These are phyloP conservation scores for Horisme vitalbata DNA, from an alignment of 2,888 invertebrate genomes.

Conservation along the genomic window DNA sequence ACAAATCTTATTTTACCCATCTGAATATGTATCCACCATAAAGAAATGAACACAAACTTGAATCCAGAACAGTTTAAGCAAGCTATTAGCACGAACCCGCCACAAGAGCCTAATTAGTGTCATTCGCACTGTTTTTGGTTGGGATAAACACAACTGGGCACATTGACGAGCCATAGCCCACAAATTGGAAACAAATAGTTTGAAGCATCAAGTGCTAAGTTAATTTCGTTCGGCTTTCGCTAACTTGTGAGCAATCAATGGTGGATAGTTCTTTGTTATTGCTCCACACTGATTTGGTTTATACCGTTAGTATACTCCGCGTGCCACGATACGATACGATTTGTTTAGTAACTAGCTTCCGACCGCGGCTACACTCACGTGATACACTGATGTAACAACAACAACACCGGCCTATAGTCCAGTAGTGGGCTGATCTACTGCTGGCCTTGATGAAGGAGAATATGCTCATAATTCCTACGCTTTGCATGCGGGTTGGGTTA, in stretches of 20 bases:
- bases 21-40: slow-evolving; percentile 28
- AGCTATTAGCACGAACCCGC: slow-evolving; percentile 68
- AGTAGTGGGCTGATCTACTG: too few relatives aligned
- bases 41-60: slow-evolving; percentile 40
- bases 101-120: slow-evolving; percentile 76
- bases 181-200: slow-evolving; percentile 79
- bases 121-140: slow-evolving; percentile 80
- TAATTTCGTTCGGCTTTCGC: slow-evolving; percentile 79
- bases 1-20: too few relatives aligned
- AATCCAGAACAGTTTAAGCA: slow-evolving; percentile 67
- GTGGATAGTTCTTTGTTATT: slow-evolving; percentile 55
- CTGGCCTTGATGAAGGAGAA: too few relatives aligned
- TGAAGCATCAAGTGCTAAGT: slow-evolving; percentile 72
- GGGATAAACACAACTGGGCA: slow-evolving; percentile 76
- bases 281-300: slow-evolving; percentile 53
- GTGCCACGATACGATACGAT: too few relatives aligned
- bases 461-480: too few relatives aligned
- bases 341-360: too few relatives aligned
- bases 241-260: slow-evolving; percentile 74
- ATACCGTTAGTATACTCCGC: slow-evolving; percentile 60
- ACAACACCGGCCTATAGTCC: too few relatives aligned
- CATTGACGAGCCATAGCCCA: slow-evolving; percentile 64
- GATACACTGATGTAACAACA: too few relatives aligned
- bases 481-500: too few relatives aligned
- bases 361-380: too few relatives aligned